Percentiles rank a stretch among this genome's conserved stretches.
Conservation (phyloP, 2,797 vertebrate genomes). For the Phoxinus dragarum region DNA sequence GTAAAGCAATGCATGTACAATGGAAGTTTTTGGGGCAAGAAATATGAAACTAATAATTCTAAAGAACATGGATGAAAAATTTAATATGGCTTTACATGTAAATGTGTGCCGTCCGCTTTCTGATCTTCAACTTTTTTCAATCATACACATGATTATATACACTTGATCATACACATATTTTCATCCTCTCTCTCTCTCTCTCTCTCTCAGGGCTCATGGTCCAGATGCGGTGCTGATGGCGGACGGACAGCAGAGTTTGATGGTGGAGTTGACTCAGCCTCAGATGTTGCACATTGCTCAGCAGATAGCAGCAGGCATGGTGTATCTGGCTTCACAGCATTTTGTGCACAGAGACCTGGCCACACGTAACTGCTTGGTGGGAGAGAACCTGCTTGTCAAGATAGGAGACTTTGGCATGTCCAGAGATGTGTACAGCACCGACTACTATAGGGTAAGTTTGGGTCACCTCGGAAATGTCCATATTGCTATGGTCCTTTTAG, state of each 20-base stretch:
- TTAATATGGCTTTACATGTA: not conserved
- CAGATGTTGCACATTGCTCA: conserved; percentile 99
- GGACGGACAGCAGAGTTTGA: conserved; percentile 87
- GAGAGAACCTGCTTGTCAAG: conserved; percentile 97
- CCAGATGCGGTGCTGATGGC: conserved; percentile 96
- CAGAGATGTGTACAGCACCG: conserved; percentile 98
- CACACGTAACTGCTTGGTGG: conserved; percentile 96
- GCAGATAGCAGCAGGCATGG: conserved; percentile 98
- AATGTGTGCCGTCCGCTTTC: not conserved
- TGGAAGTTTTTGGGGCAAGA: not conserved
- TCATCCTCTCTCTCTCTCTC: conserved; percentile 11
- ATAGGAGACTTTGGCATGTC: conserved; percentile 99
- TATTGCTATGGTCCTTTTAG: not conserved
- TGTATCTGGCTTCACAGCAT: conserved; percentile 98
- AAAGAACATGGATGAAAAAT: not conserved
- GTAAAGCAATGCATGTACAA: not conserved
- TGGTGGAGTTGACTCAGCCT: conserved; percentile 92
- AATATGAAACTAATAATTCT: not conserved
- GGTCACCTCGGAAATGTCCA: not conserved
- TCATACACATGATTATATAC: not conserved
- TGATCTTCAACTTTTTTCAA: not conserved
- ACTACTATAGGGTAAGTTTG: conserved; percentile 93
- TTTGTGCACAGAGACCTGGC: conserved; percentile 98
- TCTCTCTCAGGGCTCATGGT: conserved; percentile 87
- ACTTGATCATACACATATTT: not conserved